Evolutionary conservation across 1,140 invertebrate genomes (phyloP).

Genomic region (Neoseiulus cucumeris): DNA sequence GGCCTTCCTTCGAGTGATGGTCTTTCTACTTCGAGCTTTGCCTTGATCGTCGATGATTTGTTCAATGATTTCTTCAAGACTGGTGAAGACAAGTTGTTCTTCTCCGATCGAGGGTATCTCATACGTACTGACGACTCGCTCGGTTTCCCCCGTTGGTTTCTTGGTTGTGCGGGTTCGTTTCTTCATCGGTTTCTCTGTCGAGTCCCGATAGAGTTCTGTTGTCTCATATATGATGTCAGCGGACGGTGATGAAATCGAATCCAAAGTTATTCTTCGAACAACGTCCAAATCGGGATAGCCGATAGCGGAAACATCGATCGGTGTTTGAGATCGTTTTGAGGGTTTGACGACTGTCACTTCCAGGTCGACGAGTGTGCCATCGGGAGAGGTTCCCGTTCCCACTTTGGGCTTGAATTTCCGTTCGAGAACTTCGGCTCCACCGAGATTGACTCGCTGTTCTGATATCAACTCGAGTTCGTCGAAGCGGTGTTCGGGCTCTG

Average conservation of each 20-base stretch:
- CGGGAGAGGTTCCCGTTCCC: too few relatives aligned
- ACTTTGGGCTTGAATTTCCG: too few relatives aligned
- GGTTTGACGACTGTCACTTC: neutral
- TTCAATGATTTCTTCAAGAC: too few relatives aligned
- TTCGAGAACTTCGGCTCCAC: too few relatives aligned
- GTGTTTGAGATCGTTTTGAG: neutral
- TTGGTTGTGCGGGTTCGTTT: neutral
- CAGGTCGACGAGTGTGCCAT: too few relatives aligned
- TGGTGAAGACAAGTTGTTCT: too few relatives aligned
- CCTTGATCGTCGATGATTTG: too few relatives aligned
- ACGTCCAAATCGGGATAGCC: neutral
- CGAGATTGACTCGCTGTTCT: too few relatives aligned
- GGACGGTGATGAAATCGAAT: neutral
- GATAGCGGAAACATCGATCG: neutral
- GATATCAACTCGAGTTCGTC: too few relatives aligned
- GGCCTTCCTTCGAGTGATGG: too few relatives aligned
- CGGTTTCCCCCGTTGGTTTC: neutral
- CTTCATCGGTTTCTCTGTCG: neutral
- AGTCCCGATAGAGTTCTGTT: neutral
- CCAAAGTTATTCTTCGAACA: neutral
- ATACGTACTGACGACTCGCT: neutral
- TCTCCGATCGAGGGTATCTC: neutral
- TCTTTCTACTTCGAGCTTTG: too few relatives aligned
- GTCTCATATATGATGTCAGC: neutral
- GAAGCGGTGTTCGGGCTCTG: too few relatives aligned